Evolutionary conservation across 2,888 invertebrate species (phyloP).

Genomic region (Phaedon cochleariae): DNA sequence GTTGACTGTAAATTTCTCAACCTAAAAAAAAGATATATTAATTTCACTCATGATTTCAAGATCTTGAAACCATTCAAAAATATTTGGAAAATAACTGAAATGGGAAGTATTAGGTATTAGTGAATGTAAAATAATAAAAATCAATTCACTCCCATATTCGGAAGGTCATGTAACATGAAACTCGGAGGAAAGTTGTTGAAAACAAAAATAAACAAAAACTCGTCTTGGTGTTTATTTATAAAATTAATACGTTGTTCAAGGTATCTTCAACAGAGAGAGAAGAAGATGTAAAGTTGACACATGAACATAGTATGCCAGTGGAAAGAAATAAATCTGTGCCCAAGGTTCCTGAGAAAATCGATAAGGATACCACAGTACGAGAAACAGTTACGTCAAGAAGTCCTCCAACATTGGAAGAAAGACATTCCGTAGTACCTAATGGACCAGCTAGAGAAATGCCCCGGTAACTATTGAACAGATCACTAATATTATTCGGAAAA

Average conservation of each 20-base stretch:
- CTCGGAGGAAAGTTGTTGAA: too few relatives aligned
- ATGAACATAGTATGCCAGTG: slow-evolving; percentile 22
- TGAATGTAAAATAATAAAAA: too few relatives aligned
- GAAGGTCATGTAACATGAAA: too few relatives aligned
- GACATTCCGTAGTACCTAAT: slow-evolving; percentile 28
- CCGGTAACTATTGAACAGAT: slow-evolving; percentile 19
- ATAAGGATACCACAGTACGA: slow-evolving; percentile 36
- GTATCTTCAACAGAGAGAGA: slow-evolving; percentile 21
- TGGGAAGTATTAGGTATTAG: too few relatives aligned
- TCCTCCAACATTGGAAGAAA: slow-evolving; percentile 33
- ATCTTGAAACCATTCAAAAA: too few relatives aligned
- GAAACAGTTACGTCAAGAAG: slow-evolving; percentile 43
- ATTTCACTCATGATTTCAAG: too few relatives aligned
- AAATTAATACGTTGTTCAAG: slow-evolving; percentile 17
- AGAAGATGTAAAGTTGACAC: slow-evolving; percentile 15
- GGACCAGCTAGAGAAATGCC: slow-evolving; percentile 30
- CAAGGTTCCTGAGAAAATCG: slow-evolving; percentile 43
- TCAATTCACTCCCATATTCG: too few relatives aligned
- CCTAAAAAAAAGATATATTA: too few relatives aligned
- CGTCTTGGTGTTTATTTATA: too few relatives aligned
- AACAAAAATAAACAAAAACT: too few relatives aligned
- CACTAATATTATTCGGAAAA: background rate
- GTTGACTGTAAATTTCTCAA: too few relatives aligned
- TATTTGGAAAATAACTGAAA: too few relatives aligned
- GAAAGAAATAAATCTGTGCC: slow-evolving; percentile 44